Conservation (phyloP, 2,888 invertebrate genomes). For the Drosophila merina region DNA sequence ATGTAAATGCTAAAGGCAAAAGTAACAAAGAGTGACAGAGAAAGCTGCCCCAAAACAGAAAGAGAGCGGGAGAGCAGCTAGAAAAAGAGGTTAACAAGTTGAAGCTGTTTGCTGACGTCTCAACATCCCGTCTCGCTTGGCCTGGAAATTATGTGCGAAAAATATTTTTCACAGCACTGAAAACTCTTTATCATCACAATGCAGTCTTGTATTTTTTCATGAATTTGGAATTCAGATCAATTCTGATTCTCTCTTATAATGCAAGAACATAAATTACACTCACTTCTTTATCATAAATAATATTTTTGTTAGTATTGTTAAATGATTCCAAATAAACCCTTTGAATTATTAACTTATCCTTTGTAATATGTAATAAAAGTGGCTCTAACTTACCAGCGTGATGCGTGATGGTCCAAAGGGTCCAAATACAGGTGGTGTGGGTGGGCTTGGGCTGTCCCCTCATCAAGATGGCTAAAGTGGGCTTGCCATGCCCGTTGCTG, state of each 20-base stretch:
- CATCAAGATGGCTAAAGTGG: constrained; percentile 72
- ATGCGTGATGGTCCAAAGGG: not conserved
- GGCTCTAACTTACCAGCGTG: too few species aligned
- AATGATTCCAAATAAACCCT: too few species aligned
- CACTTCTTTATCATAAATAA: too few species aligned
- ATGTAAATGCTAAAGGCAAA: constrained; percentile 50
- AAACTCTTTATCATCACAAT: constrained; percentile 1
- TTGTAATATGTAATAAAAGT: too few species aligned
- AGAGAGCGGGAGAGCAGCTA: constrained; percentile 17
- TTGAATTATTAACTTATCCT: too few species aligned
- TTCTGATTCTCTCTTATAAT: too few species aligned
- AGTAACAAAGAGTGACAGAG: constrained; percentile 5
- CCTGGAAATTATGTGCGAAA: constrained; percentile 52
- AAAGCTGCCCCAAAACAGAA: not conserved
- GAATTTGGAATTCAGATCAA: too few species aligned
- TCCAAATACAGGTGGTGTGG: not conserved
- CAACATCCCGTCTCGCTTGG: constrained; percentile 27
- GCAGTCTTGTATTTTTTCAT: not conserved
- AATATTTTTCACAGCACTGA: constrained; percentile 43
- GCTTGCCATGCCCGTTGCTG: constrained; percentile 49
- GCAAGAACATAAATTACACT: too few species aligned
- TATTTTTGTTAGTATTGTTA: too few species aligned
- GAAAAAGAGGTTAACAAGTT: constrained; percentile 75
- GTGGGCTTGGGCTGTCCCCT: constrained; percentile 1
- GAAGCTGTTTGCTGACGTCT: constrained; percentile 54